Evolutionary conservation across 2,888 invertebrate genomes (phyloP).

Genomic region (Galerucella pusilla): DNA sequence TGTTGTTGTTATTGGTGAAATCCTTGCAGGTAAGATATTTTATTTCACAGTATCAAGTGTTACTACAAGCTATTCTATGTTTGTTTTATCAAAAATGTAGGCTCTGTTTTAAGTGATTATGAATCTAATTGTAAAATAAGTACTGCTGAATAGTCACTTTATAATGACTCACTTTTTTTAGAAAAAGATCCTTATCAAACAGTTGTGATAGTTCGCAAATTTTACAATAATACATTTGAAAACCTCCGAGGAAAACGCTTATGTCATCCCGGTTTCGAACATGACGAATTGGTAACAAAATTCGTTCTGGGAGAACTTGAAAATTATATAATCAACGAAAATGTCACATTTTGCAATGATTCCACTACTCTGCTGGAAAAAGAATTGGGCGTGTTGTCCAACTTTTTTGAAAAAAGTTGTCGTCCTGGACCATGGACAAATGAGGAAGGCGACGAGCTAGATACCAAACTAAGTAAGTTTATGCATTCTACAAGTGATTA

Average conservation of each 20-base stretch:
- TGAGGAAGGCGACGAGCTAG: slow-evolving; percentile 64
- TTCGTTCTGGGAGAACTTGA: slow-evolving; percentile 73
- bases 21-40: slow-evolving; percentile 53
- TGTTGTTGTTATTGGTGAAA: slow-evolving; percentile 66
- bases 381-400: slow-evolving; percentile 71
- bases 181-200: slow-evolving; percentile 67
- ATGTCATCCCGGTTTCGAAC: slow-evolving; percentile 75
- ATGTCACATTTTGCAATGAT: slow-evolving; percentile 47
- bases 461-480: slow-evolving; percentile 71
- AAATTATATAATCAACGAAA: slow-evolving; percentile 50
- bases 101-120: not conserved
- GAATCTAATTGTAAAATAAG: not conserved
- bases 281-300: slow-evolving; percentile 70
- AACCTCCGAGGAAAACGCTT: slow-evolving; percentile 68
- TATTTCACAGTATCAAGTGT: slow-evolving; percentile 8
- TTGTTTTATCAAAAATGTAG: not conserved
- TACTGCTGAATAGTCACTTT: not conserved
- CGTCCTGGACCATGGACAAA: slow-evolving; percentile 78
- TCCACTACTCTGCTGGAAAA: slow-evolving; percentile 68
- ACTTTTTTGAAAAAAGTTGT: slow-evolving; percentile 77
- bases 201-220: slow-evolving; percentile 70
- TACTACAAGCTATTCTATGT: too few relatives aligned
- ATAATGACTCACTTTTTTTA: slow-evolving; percentile 34
- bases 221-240: slow-evolving; percentile 65
- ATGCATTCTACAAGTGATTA: not conserved